Conservation (phyloP, 2,797 vertebrate species). For the Poecilia velifera region DNA sequence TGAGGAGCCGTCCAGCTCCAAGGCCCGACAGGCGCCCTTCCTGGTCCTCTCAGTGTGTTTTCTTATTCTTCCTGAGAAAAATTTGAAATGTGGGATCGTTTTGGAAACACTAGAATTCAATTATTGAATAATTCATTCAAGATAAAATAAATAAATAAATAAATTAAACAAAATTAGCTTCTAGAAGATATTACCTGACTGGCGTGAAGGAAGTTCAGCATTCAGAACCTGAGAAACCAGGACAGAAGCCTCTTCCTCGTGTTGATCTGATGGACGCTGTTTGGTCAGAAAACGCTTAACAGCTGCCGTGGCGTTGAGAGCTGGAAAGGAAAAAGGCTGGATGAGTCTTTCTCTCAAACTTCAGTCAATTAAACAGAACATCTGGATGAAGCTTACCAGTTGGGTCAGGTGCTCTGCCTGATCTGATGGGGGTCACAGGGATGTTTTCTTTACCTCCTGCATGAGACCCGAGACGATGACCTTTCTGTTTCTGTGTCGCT, state of each 20-base stretch:
- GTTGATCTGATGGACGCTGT: constrained; percentile 62
- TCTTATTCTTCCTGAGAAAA: constrained; percentile 66
- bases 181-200: constrained; percentile 57
- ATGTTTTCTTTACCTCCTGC: constrained; percentile 21
- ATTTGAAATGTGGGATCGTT: neutral
- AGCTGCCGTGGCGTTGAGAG: constrained; percentile 86
- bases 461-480: constrained; percentile 7
- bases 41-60: constrained; percentile 50
- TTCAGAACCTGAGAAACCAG: constrained; percentile 84
- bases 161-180: neutral
- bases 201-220: constrained; percentile 59
- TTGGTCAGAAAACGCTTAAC: constrained; percentile 80
- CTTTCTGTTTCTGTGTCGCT: constrained; percentile 20
- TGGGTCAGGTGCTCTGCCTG: constrained; percentile 56
- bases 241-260: constrained; percentile 48
- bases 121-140: neutral
- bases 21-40: constrained; percentile 58
- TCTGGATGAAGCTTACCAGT: constrained; percentile 69
- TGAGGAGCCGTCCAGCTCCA: constrained; percentile 65
- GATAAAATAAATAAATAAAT: neutral
- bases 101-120: neutral
- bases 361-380: neutral
- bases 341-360: neutral
- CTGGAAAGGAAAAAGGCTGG: constrained; percentile 55
- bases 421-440: constrained; percentile 57